phyloP scores from a whole-genome alignment of 1,140 invertebrate genomes.

The Whitmania pigra region DNA sequence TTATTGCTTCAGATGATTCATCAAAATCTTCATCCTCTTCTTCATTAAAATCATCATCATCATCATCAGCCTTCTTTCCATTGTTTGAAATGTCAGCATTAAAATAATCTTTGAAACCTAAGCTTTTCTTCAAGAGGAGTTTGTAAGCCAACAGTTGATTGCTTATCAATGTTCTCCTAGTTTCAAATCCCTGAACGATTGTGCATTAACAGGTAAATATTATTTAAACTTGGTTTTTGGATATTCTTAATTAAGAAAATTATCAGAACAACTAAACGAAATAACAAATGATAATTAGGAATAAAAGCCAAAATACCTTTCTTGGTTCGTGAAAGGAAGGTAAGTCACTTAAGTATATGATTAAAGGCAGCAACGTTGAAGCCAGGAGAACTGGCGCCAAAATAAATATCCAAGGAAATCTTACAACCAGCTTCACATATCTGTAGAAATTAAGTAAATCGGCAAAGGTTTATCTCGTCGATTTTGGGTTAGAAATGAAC shows the following conservation, averaged over 20 bases:
- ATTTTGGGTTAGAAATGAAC: no score
- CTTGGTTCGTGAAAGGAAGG: background rate
- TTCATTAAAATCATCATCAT: background rate
- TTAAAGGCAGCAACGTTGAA: background rate
- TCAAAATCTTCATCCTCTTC: background rate
- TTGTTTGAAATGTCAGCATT: background rate
- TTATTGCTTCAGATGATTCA: background rate
- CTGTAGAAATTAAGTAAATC: no score
- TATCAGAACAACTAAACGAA: conserved; percentile 5
- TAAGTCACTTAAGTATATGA: background rate
- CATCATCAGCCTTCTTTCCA: background rate
- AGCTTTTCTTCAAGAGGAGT: conserved; percentile 63
- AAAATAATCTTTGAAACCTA: conserved; percentile 25
- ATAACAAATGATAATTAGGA: background rate
- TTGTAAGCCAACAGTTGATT: conserved; percentile 65
- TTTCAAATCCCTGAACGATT: conserved; percentile 63
- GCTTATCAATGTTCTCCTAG: conserved; percentile 66
- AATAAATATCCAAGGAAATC: conserved; percentile 4
- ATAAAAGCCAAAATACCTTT: background rate
- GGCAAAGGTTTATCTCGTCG: no score
- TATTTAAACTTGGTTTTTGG: background rate
- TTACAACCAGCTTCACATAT: background rate
- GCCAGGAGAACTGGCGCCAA: background rate
- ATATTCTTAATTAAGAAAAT: background rate
- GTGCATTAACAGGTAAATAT: conserved; percentile 13